Base-by-base conservation (phyloP, 2,797 vertebrate genomes). In the Hydrolagus colliei region DNA sequence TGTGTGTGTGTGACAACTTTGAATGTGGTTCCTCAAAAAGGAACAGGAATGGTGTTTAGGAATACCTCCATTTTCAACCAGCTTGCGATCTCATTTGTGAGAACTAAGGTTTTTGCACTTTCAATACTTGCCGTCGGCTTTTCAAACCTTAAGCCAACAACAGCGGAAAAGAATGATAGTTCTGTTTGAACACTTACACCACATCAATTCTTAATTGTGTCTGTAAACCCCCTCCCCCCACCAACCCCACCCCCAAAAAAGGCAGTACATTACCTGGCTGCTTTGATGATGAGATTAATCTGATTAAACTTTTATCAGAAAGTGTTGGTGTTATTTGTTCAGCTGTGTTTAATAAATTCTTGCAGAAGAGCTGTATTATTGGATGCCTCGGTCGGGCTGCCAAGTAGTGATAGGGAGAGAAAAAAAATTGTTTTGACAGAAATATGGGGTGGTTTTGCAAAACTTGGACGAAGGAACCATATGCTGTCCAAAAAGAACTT, bases 341-440 rank as follows among this genome's bases (percentile, higher is more conserved):
- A 94, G 93, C 93, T 94, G 92, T 90, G 90, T 91, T 89, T 89
- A 87, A 91, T 92, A 89, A 92, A 92, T 92, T 90, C 91, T 91
- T 88, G 90, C 90, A 89, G 89, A 90, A 92, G 90, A 90, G 89
- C 88, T 90, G 90, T 88, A 78, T 89, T 84, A 52, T 89, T 87
- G 89, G 89, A 90, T 91, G 92, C 91, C 91, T 92, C 90, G 92
- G 89, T 92, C 88, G 88, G 88, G 91, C 90, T 92, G 90, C 91
- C 90, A 88, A 84, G 8, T 71, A 18, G 65, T 71, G 52, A 84
- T 65, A 89, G 52, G 86, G 86, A 90, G 90, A 92, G 90, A 92
- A 90, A 92, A 91, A 89, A 86, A 88, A 90, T 87, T 91, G 90
- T 93, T 93, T 92, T 92, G 90, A 92, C 90, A 92, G 89, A 91